These are phyloP conservation scores for Scarus forsteni DNA, from an alignment of 2,797 vertebrate genomes.

Conservation along the genomic window DNA sequence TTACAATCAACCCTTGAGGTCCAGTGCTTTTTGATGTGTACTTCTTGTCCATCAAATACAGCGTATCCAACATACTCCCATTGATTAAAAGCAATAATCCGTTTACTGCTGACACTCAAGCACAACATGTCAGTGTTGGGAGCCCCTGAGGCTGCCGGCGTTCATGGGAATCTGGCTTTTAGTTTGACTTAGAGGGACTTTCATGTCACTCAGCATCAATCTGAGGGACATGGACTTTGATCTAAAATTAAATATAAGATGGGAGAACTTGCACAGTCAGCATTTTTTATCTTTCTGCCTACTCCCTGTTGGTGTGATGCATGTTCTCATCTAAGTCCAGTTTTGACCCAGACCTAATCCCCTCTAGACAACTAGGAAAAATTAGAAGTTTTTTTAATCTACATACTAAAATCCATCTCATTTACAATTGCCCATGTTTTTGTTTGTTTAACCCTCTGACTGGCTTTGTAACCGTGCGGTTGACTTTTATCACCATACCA, in stretches of 20 bases:
- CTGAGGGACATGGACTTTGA: slow-evolving; percentile 42
- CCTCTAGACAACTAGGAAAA: too few relatives aligned
- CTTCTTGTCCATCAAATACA: slow-evolving; percentile 23
- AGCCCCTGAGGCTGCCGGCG: slow-evolving; percentile 36
- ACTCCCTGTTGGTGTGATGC: too few relatives aligned
- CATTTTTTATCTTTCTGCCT: too few relatives aligned
- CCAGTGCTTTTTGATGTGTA: slow-evolving; percentile 3
- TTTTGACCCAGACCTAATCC: too few relatives aligned
- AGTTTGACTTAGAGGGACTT: slow-evolving; percentile 57
- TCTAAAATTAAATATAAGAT: slow-evolving; percentile 33
- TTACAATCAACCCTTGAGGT: slow-evolving; percentile 32
- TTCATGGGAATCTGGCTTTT: slow-evolving; percentile 60
- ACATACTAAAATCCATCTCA: too few relatives aligned
- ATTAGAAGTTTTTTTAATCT: too few relatives aligned
- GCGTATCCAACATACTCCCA: neutral
- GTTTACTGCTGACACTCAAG: slow-evolving; percentile 47
- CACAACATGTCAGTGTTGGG: slow-evolving; percentile 29
- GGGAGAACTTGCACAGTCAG: slow-evolving; percentile 32
- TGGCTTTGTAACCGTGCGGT: too few relatives aligned
- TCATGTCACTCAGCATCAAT: slow-evolving; percentile 57
- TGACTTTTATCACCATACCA: too few relatives aligned
- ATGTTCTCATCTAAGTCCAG: too few relatives aligned
- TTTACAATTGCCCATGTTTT: too few relatives aligned
- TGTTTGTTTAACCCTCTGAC: too few relatives aligned
- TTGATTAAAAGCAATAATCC: slow-evolving; percentile 32